Percentiles rank a stretch among this genome's conserved stretches.
These are phyloP conservation scores for Microctonus brassicae DNA, from an alignment of 2,888 invertebrate genomes.

Conservation along the genomic window DNA sequence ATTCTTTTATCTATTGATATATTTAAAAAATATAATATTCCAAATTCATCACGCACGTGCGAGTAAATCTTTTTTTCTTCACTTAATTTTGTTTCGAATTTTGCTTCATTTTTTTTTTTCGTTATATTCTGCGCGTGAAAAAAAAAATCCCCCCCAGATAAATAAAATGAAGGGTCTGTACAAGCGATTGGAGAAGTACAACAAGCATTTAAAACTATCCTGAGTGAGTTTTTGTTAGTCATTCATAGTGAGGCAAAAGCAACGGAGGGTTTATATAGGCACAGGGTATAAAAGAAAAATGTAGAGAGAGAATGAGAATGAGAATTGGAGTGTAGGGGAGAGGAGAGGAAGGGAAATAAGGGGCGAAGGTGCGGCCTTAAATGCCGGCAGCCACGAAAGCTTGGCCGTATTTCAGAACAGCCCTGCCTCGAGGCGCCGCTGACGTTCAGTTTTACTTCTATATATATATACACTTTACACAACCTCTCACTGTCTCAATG, in stretches of 20 bases:
- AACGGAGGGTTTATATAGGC: background rate
- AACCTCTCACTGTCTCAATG: slow-evolving; percentile 32
- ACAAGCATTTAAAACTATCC: slow-evolving; percentile 30
- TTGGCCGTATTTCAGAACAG: slow-evolving; percentile 50
- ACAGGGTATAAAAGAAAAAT: background rate
- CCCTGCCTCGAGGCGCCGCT: slow-evolving; percentile 41
- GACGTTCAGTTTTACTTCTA: background rate
- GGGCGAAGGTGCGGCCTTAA: slow-evolving; percentile 48
- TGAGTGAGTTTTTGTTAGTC: slow-evolving; percentile 31
- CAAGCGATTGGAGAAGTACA: slow-evolving; percentile 26
- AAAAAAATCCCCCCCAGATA: slow-evolving; percentile 1
- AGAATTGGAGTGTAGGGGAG: background rate
- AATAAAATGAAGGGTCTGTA: slow-evolving; percentile 16
- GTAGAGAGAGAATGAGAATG: background rate
- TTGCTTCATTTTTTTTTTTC: no score
- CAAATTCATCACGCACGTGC: background rate
- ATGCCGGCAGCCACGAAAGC: slow-evolving; percentile 56
- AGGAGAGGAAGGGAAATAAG: background rate
- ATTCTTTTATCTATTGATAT: background rate
- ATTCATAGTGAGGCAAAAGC: slow-evolving; percentile 11
- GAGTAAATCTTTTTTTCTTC: background rate
- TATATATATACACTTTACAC: no score
- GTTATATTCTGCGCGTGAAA: background rate
- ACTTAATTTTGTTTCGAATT: no score
- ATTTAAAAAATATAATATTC: background rate